Conservation (phyloP, 2,797 vertebrate genomes). For the Lepus oiostolus region DNA sequence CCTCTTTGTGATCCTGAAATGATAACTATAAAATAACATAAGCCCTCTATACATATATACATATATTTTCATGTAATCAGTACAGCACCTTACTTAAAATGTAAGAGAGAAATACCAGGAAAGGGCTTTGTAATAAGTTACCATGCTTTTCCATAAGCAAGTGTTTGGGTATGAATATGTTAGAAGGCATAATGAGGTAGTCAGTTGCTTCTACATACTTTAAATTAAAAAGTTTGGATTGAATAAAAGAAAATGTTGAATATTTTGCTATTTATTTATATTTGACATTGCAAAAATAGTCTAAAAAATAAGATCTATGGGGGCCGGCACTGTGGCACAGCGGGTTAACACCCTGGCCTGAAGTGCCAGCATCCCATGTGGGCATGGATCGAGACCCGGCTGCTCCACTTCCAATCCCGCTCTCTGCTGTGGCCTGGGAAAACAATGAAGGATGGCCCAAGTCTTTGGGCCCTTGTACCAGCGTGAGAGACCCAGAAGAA, state of each 20-base stretch:
- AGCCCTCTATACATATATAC: background rate
- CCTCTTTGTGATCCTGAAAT: background rate
- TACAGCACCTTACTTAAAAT: background rate
- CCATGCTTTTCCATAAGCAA: background rate
- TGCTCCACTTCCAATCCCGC: too few species aligned
- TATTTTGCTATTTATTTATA: background rate
- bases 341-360: too few species aligned
- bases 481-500: too few species aligned
- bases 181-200: background rate
- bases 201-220: background rate
- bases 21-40: background rate
- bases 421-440: too few species aligned
- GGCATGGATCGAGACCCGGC: too few species aligned
- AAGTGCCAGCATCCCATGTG: too few species aligned
- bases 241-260: background rate
- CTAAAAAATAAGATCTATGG: too few species aligned
- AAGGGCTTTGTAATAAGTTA: background rate
- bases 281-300: too few species aligned
- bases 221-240: slow-evolving; percentile 17
- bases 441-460: too few species aligned
- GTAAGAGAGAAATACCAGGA: background rate
- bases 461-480: too few species aligned
- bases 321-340: too few species aligned
- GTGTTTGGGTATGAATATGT: background rate
- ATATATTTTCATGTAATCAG: slow-evolving; percentile 16